Base-by-base conservation (phyloP, 2,797 vertebrate species). In the Holocentrus rufus region DNA sequence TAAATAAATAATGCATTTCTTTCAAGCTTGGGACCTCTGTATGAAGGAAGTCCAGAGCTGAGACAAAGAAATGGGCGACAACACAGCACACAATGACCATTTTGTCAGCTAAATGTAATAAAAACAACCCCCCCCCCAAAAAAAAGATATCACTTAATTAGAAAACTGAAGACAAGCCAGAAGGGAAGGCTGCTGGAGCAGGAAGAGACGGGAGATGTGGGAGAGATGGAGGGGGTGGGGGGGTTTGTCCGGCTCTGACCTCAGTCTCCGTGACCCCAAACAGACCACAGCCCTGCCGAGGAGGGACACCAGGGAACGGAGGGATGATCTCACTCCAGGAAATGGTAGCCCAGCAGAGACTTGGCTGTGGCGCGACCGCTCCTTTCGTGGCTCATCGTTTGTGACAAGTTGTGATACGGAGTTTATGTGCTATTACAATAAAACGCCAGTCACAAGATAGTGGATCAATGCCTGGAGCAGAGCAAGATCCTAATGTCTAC, bases 151-250 rank as follows among this genome's bases (percentile, higher is more conserved):
- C n/a, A n/a, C n/a, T n/a, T 5, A 34, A 34, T 34, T 34, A 4
- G 8, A 34, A 7, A 34, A 34, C 5, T 5, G 34, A 44, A 9
- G 56, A 73, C n/a, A n/a, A n/a, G 64, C 58, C 76, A 84, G 76
- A 79, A n/a, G 6, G 34, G 50, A 20, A 53, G 20, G 20, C 55
- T 87, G 80, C 49, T 72, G 36, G 44, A 77, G 80, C 75, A 88
- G 86, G 87, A 92, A 89, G 75, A 83, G 68, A 63, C 78, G 49
- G 56, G 66, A 69, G 72, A 76, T 78, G 75, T 89, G 88, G 87
- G 88, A 89, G 81, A 72, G 54, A 49, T 65, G 74, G 69, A 74
- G n/a, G n/a, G n/a, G n/a, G n/a, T n/a, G n/a, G n/a, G 18, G 66
- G 61, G 72, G 60, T 68, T 60, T 83, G 65, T 68, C 53, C 13